These are phyloP conservation scores for Monopterus albus DNA, from an alignment of 2,113 vertebrate species.

Conservation along the genomic window DNA sequence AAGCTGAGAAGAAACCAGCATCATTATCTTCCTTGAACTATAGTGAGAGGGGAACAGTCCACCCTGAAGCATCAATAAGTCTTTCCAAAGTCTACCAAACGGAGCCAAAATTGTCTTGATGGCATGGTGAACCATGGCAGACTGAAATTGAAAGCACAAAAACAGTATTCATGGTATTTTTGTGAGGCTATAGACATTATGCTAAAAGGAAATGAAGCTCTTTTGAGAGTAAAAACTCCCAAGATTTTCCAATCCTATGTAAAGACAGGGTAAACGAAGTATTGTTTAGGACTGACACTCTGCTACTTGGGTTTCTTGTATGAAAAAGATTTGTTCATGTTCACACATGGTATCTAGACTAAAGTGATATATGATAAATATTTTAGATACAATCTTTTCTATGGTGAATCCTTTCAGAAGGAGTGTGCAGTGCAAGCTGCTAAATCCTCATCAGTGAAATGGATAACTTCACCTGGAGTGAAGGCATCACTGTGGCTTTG, in stretches of 20 bases:
- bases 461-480: constrained; percentile 12
- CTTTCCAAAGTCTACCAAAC: constrained; percentile 28
- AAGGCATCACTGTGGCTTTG: constrained; percentile 22
- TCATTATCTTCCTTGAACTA: constrained; percentile 14
- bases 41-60: constrained; percentile 23
- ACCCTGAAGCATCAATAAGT: constrained; percentile 34
- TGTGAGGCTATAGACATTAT: constrained; percentile 4
- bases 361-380: constrained; percentile 10
- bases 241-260: neutral
- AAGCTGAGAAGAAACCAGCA: constrained; percentile 45
- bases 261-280: neutral
- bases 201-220: constrained; percentile 4
- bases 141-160: neutral
- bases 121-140: constrained; percentile 1
- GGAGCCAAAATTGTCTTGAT: constrained; percentile 5
- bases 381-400: constrained; percentile 2
- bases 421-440: neutral
- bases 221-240: constrained; percentile 8
- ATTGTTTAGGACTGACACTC: neutral
- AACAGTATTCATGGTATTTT: constrained; percentile 1
- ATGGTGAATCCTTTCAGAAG: constrained; percentile 30
- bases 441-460: neutral
- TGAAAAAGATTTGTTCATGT: constrained; percentile 37
- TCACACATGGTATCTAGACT: constrained; percentile 2
- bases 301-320: neutral